Evolutionary conservation across 2,113 vertebrate species (phyloP), one percentile per base, ranked within the genome.

Genomic region (Eretmochelys imbricata): DNA sequence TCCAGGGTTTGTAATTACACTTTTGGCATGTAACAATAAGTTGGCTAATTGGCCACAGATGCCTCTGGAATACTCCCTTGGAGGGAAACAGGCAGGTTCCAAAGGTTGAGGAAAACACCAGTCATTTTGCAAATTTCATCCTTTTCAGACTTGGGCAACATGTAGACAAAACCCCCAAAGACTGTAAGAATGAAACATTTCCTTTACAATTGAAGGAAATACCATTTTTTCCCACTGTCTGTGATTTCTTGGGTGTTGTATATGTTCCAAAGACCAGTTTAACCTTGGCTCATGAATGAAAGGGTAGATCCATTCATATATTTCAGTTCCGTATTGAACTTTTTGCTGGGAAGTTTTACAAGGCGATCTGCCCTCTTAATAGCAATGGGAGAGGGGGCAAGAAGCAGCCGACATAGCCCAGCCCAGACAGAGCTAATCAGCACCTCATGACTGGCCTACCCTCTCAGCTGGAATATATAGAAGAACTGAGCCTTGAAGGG

Each of bases 301-400:
- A 51, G n/a, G 55, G 62, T 14, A 48, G 10, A 53, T 86, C n/a
- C 89, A 2, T 88, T 91, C 50, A 7, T 6, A 85, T 25, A 4
- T 20, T 87, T 76, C 42, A 84, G 19, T 51, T 90, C 16, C n/a
- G 12, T 42, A 91, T 75, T 83, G 82, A 72, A 49, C 48, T 93
- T 50, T 57, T 57, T 82, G 2, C 11, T 59, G 89, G 19, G 88
- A 82, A 31, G 55, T 57, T 27, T 57, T 25, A 57, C 24, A 57
- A 25, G 55, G 24, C 5, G 24, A 57, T 57, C 55, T 57, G 24
- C 55, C 55, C 55, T 57, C 55, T 57, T 57, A 25, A 57, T 57
- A 57, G 55, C 55, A 8, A 9, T 24, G 55, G 24, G 55, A 25
- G 22, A 4, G 22, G 55, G 55, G 24, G 24, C 24, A 57, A 57